Evolutionary conservation across 2,113 vertebrate species (phyloP).

Genomic region (Oriolus oriolus): DNA sequence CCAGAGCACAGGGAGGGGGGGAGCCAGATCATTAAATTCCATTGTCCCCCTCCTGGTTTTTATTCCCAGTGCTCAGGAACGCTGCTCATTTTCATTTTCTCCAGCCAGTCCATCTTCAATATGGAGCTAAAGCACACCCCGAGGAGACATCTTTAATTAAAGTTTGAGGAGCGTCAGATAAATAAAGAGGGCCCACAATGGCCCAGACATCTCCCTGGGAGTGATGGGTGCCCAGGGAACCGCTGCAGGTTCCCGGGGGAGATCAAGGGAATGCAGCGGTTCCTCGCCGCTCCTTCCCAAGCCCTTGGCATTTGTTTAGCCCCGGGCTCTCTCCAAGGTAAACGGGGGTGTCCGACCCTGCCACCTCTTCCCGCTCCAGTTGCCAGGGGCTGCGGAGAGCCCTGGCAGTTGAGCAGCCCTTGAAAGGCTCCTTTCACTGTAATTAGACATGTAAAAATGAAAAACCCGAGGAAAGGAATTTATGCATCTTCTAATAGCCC

Average conservation of each 20-base stretch:
- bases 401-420: constrained; percentile 39
- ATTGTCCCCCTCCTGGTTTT: background rate
- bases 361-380: constrained; percentile 30
- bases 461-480: constrained; percentile 56
- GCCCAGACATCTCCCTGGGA: background rate
- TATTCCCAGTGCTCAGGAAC: background rate
- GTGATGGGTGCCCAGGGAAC: background rate
- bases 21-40: background rate
- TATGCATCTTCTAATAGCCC: constrained; percentile 62
- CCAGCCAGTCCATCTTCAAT: background rate
- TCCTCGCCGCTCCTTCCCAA: constrained; percentile 20
- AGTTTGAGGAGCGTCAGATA: background rate
- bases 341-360: background rate
- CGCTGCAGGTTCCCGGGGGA: constrained; percentile 39
- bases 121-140: background rate
- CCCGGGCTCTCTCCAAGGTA: constrained; percentile 39
- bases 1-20: accelerated
- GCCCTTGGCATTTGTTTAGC: constrained; percentile 43
- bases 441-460: constrained; percentile 62
- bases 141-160: constrained; percentile 39
- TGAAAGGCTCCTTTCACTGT: constrained; percentile 53
- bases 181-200: background rate
- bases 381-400: constrained; percentile 45
- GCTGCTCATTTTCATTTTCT: background rate
- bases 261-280: background rate